Evolutionary conservation across 64 coral and sea anemone genomes (phyloP), one percentile per base, ranked within the genome.

Genomic region (Stichodactyla mertensii): DNA sequence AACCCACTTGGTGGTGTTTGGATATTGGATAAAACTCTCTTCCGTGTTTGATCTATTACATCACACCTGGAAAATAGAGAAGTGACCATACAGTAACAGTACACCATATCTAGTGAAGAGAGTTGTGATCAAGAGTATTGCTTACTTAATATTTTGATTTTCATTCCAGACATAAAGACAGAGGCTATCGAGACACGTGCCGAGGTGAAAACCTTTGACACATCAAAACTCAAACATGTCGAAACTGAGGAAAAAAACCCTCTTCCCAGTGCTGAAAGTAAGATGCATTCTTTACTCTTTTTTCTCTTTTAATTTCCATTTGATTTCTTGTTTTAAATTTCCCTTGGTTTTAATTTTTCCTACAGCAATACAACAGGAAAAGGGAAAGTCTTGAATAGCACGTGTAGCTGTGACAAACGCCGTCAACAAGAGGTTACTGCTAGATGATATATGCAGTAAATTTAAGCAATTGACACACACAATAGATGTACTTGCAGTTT

Each of bases 201-300:
- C 10, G 88, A 97, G 55, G 94, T 97, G 52, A 92, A 97, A 28
- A 78, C 89, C 16, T 97, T 97, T 58, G 91, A 97, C 80, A 86
- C 88, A 24, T 86, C 85, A 58, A 92, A 90, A 89, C 78, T 97
- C 84, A 97, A 97, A 80, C 94, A 97, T 77, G 94, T 97, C 12
- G 54, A 93, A 55, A 92, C 94, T 6, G 84, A 97, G 86, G 94
- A 97, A 88, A 97, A 97, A 59, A 97, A 97, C 77, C 81, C 94
- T 54, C 83, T 97, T 52, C 94, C 94, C 51, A 83, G 80, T 92
- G 78, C 91, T 84, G 60, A 92, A 60, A 87, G 90, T 92, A 67
- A 83, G 85, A 13, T 74, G 10, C 10, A 74, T 74, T 74, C 2
- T 8, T 9, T 24, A 9, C 24, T 23, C 7, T 31, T 7, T 9